These are phyloP conservation scores for Pemphigus obesinymphae DNA, from an alignment of 1,140 invertebrate species.

Conservation along the genomic window DNA sequence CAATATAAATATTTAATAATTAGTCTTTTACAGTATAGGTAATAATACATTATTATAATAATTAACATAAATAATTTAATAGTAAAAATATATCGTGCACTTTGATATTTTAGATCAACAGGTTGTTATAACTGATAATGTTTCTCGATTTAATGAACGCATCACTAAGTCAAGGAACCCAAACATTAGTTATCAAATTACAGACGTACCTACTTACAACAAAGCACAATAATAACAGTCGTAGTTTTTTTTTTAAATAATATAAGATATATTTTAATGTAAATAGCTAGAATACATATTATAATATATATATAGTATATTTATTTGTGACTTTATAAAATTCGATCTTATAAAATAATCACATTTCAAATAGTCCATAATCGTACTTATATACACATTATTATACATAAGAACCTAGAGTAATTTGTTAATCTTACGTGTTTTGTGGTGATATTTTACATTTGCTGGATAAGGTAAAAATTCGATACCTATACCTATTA, in stretches of 20 bases:
- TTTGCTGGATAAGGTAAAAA: background rate
- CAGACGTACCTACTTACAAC: background rate
- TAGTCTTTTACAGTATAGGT: background rate
- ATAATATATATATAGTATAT: background rate
- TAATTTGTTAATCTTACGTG: background rate
- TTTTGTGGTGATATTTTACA: background rate
- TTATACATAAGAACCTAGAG: background rate
- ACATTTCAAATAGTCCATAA: too few relatives aligned
- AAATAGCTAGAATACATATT: background rate
- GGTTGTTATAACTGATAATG: background rate
- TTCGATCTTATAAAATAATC: background rate
- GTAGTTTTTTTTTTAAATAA: background rate
- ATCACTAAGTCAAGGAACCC: background rate
- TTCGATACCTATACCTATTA: too few relatives aligned
- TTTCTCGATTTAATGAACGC: background rate
- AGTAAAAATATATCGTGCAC: background rate
- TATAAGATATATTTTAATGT: background rate
- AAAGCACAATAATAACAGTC: background rate
- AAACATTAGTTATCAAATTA: background rate
- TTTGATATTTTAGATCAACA: slow-evolving; percentile 4
- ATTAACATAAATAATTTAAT: background rate
- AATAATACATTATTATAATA: background rate
- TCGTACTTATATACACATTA: background rate
- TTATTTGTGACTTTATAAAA: background rate
- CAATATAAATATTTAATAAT: too few relatives aligned